A percentile compares a stretch with the other conserved stretches of the same genome.
These are phyloP conservation scores for Rhincodon typus DNA, from an alignment of 2,797 vertebrate species.

Conservation along the genomic window DNA sequence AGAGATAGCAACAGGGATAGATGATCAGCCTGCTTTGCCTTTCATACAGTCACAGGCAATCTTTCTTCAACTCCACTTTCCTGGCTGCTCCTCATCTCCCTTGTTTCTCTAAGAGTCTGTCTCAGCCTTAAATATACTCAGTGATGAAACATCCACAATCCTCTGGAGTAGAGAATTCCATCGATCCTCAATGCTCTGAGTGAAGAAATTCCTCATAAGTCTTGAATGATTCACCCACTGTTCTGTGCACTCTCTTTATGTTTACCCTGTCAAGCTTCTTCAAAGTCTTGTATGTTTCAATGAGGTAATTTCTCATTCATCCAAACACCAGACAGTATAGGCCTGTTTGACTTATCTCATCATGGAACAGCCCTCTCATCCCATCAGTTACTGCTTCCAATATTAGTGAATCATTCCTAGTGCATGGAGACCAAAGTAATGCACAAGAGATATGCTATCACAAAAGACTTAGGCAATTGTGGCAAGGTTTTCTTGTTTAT, in stretches of 20 bases:
- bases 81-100: too few species aligned
- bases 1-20: too few species aligned
- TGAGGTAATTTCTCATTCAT: too few species aligned
- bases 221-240: neutral
- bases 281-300: neutral
- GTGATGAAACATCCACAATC: neutral
- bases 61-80: too few species aligned
- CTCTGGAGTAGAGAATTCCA: neutral
- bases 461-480: neutral
- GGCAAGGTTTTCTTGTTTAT: too few species aligned
- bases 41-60: too few species aligned
- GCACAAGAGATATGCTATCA: neutral
- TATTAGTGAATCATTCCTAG: neutral
- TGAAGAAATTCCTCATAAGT: neutral
- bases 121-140: neutral
- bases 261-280: neutral
- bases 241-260: neutral
- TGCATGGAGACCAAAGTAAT: neutral
- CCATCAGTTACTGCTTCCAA: neutral
- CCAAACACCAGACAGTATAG: too few species aligned
- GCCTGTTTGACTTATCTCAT: neutral
- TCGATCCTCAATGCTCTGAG: neutral
- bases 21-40: too few species aligned
- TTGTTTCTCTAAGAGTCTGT: neutral
- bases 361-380: neutral